Conservation (phyloP, 2,797 vertebrate genomes). For the Urosaurus nigricauda region DNA sequence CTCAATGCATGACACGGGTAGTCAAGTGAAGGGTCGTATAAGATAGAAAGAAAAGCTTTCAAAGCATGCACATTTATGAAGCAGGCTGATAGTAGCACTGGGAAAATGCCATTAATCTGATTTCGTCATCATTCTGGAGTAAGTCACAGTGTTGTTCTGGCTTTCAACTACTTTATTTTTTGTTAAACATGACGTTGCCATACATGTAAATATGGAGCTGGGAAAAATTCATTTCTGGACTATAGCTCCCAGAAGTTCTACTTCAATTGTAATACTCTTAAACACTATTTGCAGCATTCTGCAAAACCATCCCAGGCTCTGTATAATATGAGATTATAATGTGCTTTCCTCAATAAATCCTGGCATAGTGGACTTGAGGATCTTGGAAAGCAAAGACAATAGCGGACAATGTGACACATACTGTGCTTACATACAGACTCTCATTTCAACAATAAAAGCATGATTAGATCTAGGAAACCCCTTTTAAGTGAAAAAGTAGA, state of each 20-base stretch:
- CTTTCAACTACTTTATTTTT: slow-evolving; percentile 27
- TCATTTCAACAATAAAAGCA: slow-evolving; percentile 31
- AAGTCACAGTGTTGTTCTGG: background rate
- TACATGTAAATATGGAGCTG: background rate
- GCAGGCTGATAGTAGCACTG: background rate
- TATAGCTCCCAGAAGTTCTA: too few relatives aligned
- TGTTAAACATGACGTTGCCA: background rate
- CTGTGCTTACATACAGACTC: background rate
- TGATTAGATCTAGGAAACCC: background rate
- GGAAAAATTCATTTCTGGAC: too few relatives aligned
- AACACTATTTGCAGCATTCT: background rate
- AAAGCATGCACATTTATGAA: background rate
- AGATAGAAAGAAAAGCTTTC: slow-evolving; percentile 11
- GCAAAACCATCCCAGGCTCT: background rate
- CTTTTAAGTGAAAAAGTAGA: slow-evolving; percentile 4
- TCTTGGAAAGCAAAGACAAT: slow-evolving; percentile 15
- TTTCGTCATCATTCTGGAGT: background rate
- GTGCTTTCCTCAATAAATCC: slow-evolving; percentile 39
- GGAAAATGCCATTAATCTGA: background rate
- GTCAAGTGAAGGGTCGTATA: background rate
- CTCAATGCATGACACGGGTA: slow-evolving; percentile 25
- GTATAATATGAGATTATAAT: background rate
- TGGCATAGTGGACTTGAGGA: slow-evolving; percentile 22
- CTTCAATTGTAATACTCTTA: slow-evolving; percentile 40
- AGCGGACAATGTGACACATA: background rate